Conservation (phyloP, 2,888 invertebrate species). For the Melanargia galathea region DNA sequence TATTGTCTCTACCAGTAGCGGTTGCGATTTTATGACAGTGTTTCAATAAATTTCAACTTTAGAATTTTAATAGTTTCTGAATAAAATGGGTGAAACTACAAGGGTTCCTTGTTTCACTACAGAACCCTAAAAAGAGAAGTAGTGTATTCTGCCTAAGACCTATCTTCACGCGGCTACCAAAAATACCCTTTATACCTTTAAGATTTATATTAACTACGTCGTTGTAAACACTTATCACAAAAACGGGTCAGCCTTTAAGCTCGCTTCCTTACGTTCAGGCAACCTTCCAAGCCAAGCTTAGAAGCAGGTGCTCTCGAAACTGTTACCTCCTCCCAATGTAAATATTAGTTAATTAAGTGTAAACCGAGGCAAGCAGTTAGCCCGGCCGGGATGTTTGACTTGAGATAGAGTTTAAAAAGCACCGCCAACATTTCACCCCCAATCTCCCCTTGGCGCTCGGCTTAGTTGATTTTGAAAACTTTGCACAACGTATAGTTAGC, state of each 20-base stretch:
- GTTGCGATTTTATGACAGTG: too few species aligned
- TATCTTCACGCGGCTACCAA: too few species aligned
- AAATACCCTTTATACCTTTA: not conserved
- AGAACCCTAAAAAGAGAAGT: too few species aligned
- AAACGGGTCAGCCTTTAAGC: conserved; percentile 9
- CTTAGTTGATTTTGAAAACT: conserved; percentile 19
- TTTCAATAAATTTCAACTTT: too few species aligned
- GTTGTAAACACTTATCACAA: not conserved
- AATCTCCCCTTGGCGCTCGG: conserved; percentile 12
- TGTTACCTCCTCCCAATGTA: conserved; percentile 72
- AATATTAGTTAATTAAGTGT: conserved; percentile 81
- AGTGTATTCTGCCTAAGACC: too few species aligned
- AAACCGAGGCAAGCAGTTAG: conserved; percentile 61
- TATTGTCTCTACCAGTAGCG: too few species aligned
- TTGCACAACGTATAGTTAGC: conserved; percentile 3
- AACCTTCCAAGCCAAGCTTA: conserved; percentile 59
- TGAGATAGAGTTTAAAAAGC: conserved; percentile 53
- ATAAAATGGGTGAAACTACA: too few species aligned
- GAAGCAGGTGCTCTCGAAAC: conserved; percentile 69
- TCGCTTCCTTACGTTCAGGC: conserved; percentile 42
- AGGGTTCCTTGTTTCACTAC: too few species aligned
- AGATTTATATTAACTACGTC: not conserved
- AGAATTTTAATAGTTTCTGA: too few species aligned
- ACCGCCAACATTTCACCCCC: conserved; percentile 37
- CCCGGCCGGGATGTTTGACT: conserved; percentile 50